Evolutionary conservation across 2,797 vertebrate species (phyloP), one percentile per base, ranked within the genome.

Genomic region (Bovichtus variegatus): DNA sequence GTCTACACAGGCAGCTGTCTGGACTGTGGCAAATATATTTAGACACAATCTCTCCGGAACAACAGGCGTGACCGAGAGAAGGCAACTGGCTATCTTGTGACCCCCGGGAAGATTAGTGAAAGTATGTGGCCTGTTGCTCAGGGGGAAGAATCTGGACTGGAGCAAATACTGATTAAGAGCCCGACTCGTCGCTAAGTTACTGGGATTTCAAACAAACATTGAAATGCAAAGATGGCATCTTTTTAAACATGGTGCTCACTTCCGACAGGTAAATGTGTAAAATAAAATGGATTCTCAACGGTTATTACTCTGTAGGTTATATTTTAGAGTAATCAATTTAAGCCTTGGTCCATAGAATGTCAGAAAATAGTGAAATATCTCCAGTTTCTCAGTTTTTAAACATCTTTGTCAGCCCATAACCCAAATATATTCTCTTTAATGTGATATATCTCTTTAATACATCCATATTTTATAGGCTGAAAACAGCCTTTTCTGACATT

Each of bases 1-100:
- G 65, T 91, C 82, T 80, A 63, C 75, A 50, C 3, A 75, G 86
- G 84, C 91, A 95, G 94, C 94, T 95, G 94, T 85, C 89, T 87
- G 87, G 85, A 82, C 90, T 61, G 75, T 38, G 58, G 78, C 77
- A 79, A 44, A 63, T 95, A 95, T 93, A 95, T 95, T 91, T 95
- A 95, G 93, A 88, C 88, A 82, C 85, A 89, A 90, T 90, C 86
- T 90, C 78, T 70, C 75, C 72, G 82, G 90, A 94, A 94, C 94
- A 94, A 92, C 93, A 88, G 89, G 80, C 90, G 54, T 75, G 89
- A 81, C 86, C 78, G 79, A 77, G 84, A 80, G 81, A 67, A 87
- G 82, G 87, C 90, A 91, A 79, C 91, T 92, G 92, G 82, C 76
- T 66, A 21, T 91, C 92, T 88, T 51, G 85, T 95, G 93, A 95